These are phyloP conservation scores for Pleuronectes platessa DNA, from an alignment of 2,113 vertebrate species.

Conservation along the genomic window DNA sequence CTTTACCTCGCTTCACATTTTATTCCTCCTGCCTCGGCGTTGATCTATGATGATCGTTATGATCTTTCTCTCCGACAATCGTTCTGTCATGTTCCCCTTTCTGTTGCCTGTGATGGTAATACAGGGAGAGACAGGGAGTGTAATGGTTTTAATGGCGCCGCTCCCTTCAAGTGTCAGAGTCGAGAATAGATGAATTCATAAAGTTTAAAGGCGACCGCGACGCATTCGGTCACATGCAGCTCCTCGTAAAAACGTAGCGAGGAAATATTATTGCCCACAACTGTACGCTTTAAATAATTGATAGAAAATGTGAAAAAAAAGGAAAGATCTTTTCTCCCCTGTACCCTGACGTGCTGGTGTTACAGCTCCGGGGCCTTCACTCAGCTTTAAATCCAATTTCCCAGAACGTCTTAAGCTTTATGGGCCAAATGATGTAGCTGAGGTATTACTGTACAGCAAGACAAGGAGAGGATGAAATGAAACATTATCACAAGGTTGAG, in stretches of 20 bases:
- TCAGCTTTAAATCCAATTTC: constrained; percentile 78
- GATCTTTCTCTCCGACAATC: neutral
- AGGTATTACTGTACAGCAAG: constrained; percentile 73
- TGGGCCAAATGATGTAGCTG: constrained; percentile 71
- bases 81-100: neutral
- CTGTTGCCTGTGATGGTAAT: constrained; percentile 4
- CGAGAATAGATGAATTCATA: constrained; percentile 58
- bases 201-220: constrained; percentile 43
- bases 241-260: constrained; percentile 14
- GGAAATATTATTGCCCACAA: constrained; percentile 43
- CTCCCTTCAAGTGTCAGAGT: constrained; percentile 29
- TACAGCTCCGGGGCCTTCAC: constrained; percentile 65
- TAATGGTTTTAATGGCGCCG: constrained; percentile 12
- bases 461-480: constrained; percentile 71
- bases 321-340: neutral
- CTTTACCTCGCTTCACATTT: neutral
- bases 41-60: constrained; percentile 30
- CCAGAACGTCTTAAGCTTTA: constrained; percentile 78
- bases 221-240: constrained; percentile 17
- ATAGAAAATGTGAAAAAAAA: constrained; percentile 18
- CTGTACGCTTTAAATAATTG: constrained; percentile 63
- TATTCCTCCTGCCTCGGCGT: constrained; percentile 13
- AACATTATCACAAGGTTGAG: constrained; percentile 75
- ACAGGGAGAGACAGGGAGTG: neutral
- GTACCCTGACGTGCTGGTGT: constrained; percentile 29